Conservation (phyloP, 2,113 vertebrate species). For the Helogale parvula region DNA sequence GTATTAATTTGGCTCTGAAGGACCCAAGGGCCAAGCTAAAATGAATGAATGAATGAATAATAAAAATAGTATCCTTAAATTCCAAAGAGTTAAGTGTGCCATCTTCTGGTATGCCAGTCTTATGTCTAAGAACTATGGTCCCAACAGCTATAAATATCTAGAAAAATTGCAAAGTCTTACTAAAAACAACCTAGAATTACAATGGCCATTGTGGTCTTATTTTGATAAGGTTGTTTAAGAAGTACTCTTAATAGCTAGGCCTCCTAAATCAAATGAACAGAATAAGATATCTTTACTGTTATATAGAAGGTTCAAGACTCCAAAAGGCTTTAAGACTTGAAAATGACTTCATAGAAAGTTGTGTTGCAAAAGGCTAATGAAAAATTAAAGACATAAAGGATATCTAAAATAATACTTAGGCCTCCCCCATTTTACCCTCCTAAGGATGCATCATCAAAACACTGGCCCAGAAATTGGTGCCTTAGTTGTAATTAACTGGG, state of each 20-base stretch:
- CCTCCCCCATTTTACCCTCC: not conserved
- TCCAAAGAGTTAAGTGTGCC: not conserved
- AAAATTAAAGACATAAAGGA: not conserved
- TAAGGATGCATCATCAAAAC: not conserved
- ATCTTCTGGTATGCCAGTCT: not conserved
- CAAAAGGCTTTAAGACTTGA: not conserved
- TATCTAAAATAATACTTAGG: not conserved
- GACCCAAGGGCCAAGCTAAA: not conserved
- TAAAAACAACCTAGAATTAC: not conserved
- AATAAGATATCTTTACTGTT: not conserved
- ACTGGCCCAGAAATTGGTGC: not conserved
- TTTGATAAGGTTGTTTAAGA: not conserved
- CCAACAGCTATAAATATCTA: not conserved
- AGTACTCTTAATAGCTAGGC: not conserved
- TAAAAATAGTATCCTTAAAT: not conserved
- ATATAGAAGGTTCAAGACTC: not conserved
- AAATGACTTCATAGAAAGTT: not conserved
- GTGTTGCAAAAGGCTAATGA: not conserved
- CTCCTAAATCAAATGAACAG: not conserved
- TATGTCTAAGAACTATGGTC: not conserved
- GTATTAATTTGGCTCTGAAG: not conserved
- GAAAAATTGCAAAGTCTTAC: not conserved
- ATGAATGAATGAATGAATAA: not conserved
- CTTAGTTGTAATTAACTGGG: not conserved
- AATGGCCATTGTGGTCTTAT: not conserved